Base-by-base conservation (phyloP, 2,113 vertebrate genomes). In the Cisticola juncidis region DNA sequence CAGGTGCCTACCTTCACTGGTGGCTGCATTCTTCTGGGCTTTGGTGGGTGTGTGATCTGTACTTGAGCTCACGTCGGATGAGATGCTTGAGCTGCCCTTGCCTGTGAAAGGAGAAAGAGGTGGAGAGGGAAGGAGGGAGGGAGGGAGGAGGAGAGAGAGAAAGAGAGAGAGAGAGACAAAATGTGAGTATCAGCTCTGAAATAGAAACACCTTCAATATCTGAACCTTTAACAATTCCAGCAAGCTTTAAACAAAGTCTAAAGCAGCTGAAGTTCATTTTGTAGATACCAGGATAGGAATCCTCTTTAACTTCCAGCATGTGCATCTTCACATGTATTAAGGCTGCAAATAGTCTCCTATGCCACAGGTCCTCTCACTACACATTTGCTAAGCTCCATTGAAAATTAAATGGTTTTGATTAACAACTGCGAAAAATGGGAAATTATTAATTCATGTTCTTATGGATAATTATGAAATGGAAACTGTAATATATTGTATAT, bases 1-100 rank as follows among this genome's bases (percentile, higher is more conserved):
- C 98, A 99, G 98, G 98, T 98, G 98, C 98, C 94, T 99, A 99
- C 99, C 99, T 99, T 99, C 99, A 80, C 98, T 99, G 98, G 99
- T 98, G 97, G 99, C 98, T 95, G 98, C 99, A 99, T 99, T 99
- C 98, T 98, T 99, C 94, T 98, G 98, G 96, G 99, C 98, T 99
- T 99, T 99, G 92, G 99, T 99, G 38, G 99, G 98, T 17, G 99
- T 99, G 97, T 99, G 99, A 98, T 99, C 99, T 44, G 99, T 99
- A 98, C 99, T 99, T 92, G 99, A 99, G 98, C 99, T 99, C 98
- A 99, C 98, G 98, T 99, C 99, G 97, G 99, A 99, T 97, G 99
- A 99, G 98, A 99, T 99, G 98, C 99, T 99, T 98, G 99, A 99
- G 98, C 99, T 99, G 97, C 99, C 99, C 98, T 99, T 99, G 98